Evolutionary conservation across 2,888 invertebrate genomes (phyloP), one percentile per base, ranked within the genome.

Genomic region (Eupithecia subumbrata): DNA sequence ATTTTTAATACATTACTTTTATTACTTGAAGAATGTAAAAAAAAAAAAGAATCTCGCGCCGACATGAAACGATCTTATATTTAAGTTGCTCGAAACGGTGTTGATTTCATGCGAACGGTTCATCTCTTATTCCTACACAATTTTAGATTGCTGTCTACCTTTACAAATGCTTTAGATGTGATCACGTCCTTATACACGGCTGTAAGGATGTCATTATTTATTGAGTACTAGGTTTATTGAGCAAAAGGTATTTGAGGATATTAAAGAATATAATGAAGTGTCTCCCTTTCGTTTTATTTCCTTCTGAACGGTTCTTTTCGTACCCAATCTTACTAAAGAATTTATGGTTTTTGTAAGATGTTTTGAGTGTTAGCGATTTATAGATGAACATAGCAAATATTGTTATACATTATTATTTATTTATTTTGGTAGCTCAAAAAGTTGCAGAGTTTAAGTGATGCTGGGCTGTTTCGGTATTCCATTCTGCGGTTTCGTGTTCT

Each of bases 161-260:
- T 56, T 22, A 22, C 4, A 25, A 60, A 60, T 60, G 60, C 25
- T 45, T 45, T 43, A 45, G 14, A 45, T 68, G 25, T 56, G 60
- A 22, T 56, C 56, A 22, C 70, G 37, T 37, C 70, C 70, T 70
- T n/a, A 69, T 72, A 78, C 74, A 45, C 67, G 76, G 74, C 74
- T 79, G 76, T 78, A 80, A 77, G 77, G 67, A 78, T 78, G 70
- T 75, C 77, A 74, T 78, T 80, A 78, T 78, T 77, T 78, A 76
- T 73, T 70, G 75, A 79, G 76, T 75, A 74, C 76, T 77, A 74
- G 56, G 76, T 80, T 77, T 77, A 78, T 80, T 80, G 76, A 78
- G 78, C 76, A 72, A 76, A 79, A 73, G 74, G 76, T 72, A 76
- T 69, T 52, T 40, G 48, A 69, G 71, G 72, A 79, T 76, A 78